Conservation (phyloP, 1,140 invertebrate genomes). For the Nasonia vitripennis region DNA sequence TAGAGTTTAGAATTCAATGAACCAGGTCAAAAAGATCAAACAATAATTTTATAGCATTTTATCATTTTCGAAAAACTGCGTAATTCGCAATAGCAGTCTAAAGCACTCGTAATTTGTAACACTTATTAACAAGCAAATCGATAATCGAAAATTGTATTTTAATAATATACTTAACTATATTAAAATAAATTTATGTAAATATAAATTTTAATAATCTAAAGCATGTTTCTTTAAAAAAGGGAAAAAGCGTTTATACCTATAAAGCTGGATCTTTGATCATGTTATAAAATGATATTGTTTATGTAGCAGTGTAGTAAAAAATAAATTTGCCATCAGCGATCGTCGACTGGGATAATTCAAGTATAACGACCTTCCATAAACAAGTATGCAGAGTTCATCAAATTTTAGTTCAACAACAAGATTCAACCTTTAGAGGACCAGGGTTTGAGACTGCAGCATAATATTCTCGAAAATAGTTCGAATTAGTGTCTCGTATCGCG, state of each 20-base stretch:
- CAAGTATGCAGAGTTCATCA: conserved; percentile 12
- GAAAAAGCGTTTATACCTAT: neutral
- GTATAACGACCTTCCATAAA: conserved; percentile 41
- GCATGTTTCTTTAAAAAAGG: no score
- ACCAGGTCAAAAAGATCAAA: conserved; percentile 35
- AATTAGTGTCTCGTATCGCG: no score
- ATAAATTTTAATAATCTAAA: no score
- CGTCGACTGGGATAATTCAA: conserved; percentile 7
- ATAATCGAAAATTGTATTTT: no score
- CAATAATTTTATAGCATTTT: neutral
- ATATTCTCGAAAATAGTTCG: no score
- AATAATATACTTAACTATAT: no score
- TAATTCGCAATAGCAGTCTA: conserved; percentile 27
- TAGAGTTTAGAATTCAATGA: conserved; percentile 25
- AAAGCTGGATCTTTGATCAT: conserved; percentile 1
- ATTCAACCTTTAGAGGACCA: no score
- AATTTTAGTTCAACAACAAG: conserved; percentile 28
- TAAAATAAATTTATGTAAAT: no score
- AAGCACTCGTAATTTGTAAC: neutral
- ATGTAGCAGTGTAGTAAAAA: neutral
- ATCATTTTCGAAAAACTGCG: neutral
- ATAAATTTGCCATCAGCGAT: conserved; percentile 26
- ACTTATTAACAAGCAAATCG: neutral
- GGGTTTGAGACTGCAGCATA: no score
- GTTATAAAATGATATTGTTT: neutral